phyloP scores from a whole-genome alignment of 2,113 vertebrate genomes.

The Carettochelys insculpta region DNA sequence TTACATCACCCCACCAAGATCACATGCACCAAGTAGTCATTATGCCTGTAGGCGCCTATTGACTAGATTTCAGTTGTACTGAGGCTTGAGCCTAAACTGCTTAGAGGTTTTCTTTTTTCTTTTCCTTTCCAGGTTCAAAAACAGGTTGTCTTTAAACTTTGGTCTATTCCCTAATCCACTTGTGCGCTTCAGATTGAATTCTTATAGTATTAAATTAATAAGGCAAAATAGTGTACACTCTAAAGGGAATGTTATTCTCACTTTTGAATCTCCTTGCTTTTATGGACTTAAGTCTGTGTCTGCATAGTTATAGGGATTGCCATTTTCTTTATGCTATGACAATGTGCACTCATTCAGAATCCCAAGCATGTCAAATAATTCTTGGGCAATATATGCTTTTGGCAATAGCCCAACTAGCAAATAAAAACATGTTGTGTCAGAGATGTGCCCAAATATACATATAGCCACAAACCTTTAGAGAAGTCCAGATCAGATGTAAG shows the following conservation, averaged over 20 bases:
- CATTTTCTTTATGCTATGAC: neutral
- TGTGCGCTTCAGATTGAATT: neutral
- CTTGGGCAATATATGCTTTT: too few relatives aligned
- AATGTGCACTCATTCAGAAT: neutral
- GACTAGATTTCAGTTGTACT: neutral
- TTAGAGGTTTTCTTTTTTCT: too few relatives aligned
- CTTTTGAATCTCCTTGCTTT: neutral
- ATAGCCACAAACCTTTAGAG: conserved; percentile 2
- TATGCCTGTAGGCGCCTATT: neutral
- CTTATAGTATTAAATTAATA: neutral
- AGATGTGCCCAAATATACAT: neutral
- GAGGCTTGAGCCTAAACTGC: fast-evolving
- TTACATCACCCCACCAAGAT: neutral
- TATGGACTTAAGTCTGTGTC: neutral
- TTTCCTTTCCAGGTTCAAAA: neutral
- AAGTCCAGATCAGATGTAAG: conserved; percentile 47
- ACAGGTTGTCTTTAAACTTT: neutral
- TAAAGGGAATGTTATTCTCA: neutral
- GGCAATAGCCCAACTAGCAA: neutral
- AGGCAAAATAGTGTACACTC: fast-evolving
- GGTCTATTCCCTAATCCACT: neutral
- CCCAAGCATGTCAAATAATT: neutral
- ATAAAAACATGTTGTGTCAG: neutral
- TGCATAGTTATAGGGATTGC: neutral
- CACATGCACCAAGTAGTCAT: neutral